phyloP scores from a whole-genome alignment of 2,113 vertebrate species.

The Bucco capensis region DNA sequence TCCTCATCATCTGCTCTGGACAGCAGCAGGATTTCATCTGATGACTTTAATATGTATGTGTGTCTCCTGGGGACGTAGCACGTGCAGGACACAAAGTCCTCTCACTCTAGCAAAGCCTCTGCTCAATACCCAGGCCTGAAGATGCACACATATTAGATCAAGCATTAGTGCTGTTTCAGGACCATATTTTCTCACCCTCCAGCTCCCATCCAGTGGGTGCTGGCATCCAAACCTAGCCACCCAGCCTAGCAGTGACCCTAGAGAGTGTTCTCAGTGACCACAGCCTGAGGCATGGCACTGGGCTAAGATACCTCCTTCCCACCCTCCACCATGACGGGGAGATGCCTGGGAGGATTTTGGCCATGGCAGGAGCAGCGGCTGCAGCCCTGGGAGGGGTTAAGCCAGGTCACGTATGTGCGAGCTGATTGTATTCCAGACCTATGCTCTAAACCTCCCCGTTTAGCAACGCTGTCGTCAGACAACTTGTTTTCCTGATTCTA shows the following conservation, averaged over 20 bases:
- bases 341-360: background rate
- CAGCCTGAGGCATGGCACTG: rapidly evolving
- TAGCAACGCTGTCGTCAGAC: slow-evolving; percentile 64
- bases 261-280: background rate
- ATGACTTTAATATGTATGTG: background rate
- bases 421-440: slow-evolving; percentile 66
- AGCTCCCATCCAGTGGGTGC: background rate
- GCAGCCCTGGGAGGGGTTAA: slow-evolving; percentile 48
- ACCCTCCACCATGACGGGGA: background rate
- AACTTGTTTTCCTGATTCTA: slow-evolving; percentile 67
- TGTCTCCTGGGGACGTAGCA: background rate
- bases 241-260: background rate
- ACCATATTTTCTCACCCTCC: background rate
- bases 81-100: background rate
- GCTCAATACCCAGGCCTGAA: background rate
- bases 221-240: background rate
- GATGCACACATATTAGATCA: background rate
- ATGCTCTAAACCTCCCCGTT: slow-evolving; percentile 65
- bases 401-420: slow-evolving; percentile 37
- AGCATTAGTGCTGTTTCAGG: background rate
- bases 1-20: background rate
- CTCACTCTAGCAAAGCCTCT: background rate
- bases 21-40: background rate
- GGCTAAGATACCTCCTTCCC: background rate
- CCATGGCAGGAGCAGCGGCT: background rate